Evolutionary conservation across 1,140 invertebrate genomes (phyloP).

Genomic region (Bemisia tabaci): DNA sequence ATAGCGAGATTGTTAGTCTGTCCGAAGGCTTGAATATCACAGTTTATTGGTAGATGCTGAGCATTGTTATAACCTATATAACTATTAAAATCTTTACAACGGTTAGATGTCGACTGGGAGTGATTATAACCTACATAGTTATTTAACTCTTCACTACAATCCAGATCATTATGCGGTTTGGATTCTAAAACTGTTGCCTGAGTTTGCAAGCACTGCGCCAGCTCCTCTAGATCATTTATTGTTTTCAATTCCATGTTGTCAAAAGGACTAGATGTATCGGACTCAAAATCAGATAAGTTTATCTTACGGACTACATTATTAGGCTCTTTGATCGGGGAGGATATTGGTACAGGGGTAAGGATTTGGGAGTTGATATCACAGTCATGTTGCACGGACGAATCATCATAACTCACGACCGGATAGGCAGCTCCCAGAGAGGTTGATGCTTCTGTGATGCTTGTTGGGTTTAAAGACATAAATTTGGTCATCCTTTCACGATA

Average conservation of each 20-base stretch:
- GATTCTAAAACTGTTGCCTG: neutral
- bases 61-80: conserved; percentile 7
- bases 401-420: conserved; percentile 7
- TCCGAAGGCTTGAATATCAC: neutral
- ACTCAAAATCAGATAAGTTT: conserved; percentile 68
- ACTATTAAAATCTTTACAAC: conserved; percentile 11
- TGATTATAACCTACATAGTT: conserved; percentile 9
- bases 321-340: conserved; percentile 4
- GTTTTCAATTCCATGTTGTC: conserved; percentile 82
- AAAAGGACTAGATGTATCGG: conserved; percentile 77
- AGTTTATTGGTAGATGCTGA: conserved; percentile 19
- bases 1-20: neutral
- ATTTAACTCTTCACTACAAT: neutral
- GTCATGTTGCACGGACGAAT: conserved; percentile 6
- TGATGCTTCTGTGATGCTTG: conserved; percentile 4
- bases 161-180: conserved; percentile 3
- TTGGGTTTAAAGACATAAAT: neutral
- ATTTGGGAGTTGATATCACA: conserved; percentile 27
- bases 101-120: conserved; percentile 9
- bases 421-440: conserved; percentile 1
- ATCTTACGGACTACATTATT: conserved; percentile 25
- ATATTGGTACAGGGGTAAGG: conserved; percentile 21
- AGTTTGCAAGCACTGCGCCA: conserved; percentile 47
- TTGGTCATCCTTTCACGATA: conserved; percentile 28
- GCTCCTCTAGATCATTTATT: conserved; percentile 75